These are phyloP conservation scores for Oryzias javanicus DNA, from an alignment of 2,113 vertebrate genomes.

Conservation along the genomic window DNA sequence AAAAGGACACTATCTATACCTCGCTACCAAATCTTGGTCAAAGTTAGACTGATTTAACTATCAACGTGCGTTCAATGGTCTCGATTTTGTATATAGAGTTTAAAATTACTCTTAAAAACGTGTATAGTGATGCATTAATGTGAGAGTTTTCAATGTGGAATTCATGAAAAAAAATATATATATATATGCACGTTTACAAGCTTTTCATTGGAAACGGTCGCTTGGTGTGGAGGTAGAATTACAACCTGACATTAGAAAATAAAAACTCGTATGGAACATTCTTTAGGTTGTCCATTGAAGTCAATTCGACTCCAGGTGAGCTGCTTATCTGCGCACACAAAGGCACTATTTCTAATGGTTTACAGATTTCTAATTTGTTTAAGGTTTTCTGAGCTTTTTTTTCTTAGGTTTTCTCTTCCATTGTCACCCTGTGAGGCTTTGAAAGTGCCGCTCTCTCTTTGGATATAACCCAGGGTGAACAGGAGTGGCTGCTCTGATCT, in stretches of 20 bases:
- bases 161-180: too few relatives aligned
- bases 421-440: conserved; percentile 53
- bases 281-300: conserved; percentile 33
- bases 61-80: too few relatives aligned
- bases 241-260: conserved; percentile 26
- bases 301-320: conserved; percentile 50
- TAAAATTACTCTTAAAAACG: too few relatives aligned
- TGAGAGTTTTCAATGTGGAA: too few relatives aligned
- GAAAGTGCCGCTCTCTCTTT: conserved; percentile 56
- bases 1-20: too few relatives aligned
- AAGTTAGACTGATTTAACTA: too few relatives aligned
- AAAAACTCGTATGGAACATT: conserved; percentile 29
- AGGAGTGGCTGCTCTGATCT: conserved; percentile 40
- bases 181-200: too few relatives aligned
- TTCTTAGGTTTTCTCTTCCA: conserved; percentile 39
- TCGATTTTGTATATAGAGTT: too few relatives aligned
- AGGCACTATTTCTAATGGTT: conserved; percentile 41
- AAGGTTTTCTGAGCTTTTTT: conserved; percentile 41
- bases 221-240: background rate
- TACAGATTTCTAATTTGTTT: conserved; percentile 60
- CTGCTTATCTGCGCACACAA: conserved; percentile 33
- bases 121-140: too few relatives aligned
- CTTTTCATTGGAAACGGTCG: too few relatives aligned
- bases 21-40: too few relatives aligned
- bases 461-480: conserved; percentile 63